Evolutionary conservation across 2,888 invertebrate genomes (phyloP).

Genomic region (Dyspetes luteomarginatus): DNA sequence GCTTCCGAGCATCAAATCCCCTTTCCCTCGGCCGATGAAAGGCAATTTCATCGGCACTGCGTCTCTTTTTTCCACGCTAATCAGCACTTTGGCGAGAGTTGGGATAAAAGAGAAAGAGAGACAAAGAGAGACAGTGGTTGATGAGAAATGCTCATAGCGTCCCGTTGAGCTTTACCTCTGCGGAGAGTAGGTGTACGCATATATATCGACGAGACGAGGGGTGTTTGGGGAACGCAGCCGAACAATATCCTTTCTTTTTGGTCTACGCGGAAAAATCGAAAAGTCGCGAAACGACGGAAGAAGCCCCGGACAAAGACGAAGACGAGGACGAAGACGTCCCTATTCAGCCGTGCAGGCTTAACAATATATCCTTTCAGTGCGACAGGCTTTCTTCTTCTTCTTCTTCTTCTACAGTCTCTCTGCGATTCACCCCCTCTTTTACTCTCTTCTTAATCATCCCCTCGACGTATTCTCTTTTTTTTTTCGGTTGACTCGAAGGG

Average conservation of each 20-base stretch:
- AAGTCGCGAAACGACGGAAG: constrained; percentile 73
- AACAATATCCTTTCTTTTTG: constrained; percentile 80
- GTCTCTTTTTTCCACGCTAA: constrained; percentile 71
- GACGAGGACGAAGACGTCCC: constrained; percentile 68
- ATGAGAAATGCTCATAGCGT: constrained; percentile 62
- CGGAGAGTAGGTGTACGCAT: constrained; percentile 21
- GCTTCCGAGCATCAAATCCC: constrained; percentile 28
- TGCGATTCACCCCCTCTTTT: constrained; percentile 1
- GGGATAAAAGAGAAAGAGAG: constrained; percentile 69
- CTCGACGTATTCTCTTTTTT: constrained; percentile 28
- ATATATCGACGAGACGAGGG: constrained; percentile 21
- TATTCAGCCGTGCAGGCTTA: constrained; percentile 78
- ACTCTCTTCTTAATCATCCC: constrained; percentile 35
- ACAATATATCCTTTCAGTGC: constrained; percentile 79
- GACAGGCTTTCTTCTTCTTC: constrained; percentile 63
- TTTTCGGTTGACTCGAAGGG: constrained; percentile 10
- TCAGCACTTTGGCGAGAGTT: constrained; percentile 77
- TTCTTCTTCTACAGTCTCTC: constrained; percentile 12
- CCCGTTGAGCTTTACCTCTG: constrained; percentile 34
- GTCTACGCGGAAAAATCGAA: constrained; percentile 77
- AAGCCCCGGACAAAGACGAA: constrained; percentile 37
- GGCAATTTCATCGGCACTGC: constrained; percentile 72
- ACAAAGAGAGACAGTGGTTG: constrained; percentile 58
- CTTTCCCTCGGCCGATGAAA: constrained; percentile 44
- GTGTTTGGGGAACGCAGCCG: constrained; percentile 59